phyloP scores from a whole-genome alignment of 2,888 invertebrate genomes.

The Phasia obesa region DNA sequence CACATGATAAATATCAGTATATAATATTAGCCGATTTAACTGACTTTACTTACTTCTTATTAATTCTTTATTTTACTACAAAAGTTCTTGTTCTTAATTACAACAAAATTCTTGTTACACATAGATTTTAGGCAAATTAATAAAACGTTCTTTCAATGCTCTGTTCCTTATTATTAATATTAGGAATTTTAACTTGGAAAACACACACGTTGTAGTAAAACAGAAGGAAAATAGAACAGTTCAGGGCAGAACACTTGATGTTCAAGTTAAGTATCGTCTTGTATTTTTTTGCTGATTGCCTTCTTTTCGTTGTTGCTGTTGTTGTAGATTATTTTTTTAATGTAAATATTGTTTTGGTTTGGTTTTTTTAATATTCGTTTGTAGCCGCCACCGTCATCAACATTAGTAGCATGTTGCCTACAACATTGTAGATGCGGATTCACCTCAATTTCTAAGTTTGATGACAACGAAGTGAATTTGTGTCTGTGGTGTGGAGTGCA shows the following conservation, averaged over 20 bases:
- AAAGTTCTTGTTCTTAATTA: too few species aligned
- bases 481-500: conserved; percentile 6
- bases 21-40: too few species aligned
- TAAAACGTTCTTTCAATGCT: conserved; percentile 34
- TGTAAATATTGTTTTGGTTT: conserved; percentile 52
- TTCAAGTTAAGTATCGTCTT: conserved; percentile 61
- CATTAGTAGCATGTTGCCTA: conserved; percentile 30
- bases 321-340: conserved; percentile 17
- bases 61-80: too few species aligned
- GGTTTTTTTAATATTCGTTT: conserved; percentile 38
- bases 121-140: background rate
- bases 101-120: background rate
- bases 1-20: too few species aligned
- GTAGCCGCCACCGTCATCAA: conserved; percentile 52
- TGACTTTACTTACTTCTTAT: too few species aligned
- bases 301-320: conserved; percentile 12
- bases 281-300: conserved; percentile 53
- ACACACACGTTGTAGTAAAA: too few species aligned
- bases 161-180: conserved; percentile 48
- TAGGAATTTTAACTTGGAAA: background rate
- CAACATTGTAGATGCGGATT: conserved; percentile 37
- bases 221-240: conserved; percentile 6
- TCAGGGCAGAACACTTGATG: conserved; percentile 47
- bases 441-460: conserved; percentile 46
- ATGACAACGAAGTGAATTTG: conserved; percentile 4